Base-by-base conservation (phyloP, 2,113 vertebrate genomes). In the Carassius auratus region DNA sequence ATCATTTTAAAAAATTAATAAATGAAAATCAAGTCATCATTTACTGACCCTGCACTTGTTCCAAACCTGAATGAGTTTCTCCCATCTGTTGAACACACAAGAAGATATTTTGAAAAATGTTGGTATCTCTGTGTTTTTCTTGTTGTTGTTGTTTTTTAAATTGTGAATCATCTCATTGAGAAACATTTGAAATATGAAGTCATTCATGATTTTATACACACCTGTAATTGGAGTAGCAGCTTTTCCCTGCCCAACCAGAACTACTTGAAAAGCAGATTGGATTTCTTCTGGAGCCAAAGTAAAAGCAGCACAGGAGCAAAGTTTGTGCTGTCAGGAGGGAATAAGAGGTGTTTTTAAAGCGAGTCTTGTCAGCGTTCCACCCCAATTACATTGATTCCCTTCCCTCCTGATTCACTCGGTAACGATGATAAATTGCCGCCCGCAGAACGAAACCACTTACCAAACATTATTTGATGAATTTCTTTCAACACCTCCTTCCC, bases 361-460 rank as follows among this genome's bases (percentile, higher is more conserved):
- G 69, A 81, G 76, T 84, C 85, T 62, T 86, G 85, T 81, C 87
- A 86, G 85, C 52, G 83, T 76, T 89, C 85, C 64, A 83, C 73
- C 84, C 76, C 83, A 87, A 89, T 89, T 89, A 85, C 87, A 45
- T n/a, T 73, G 76, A 86, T 89, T 75, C 88, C 73, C 74, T 73
- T 89, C 82, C 15, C 76, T 59, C 62, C 88, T 82, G 83, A 84
- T 89, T 85, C 59, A 4, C 82, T 23, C n/a, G n/a, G 82, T 89
- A 87, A 89, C 73, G 80, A 84, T 89, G 85, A 89, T 89, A 86
- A 86, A 89, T 89, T 76, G 64, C 82, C 69, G 62, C 82, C 61
- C 10, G n/a, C 78, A 52, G 55, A 81, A 66, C 2, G 62, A 85
- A 76, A 50, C 1, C 33, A 59, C 78, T 77, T 76, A 71, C 59